phyloP scores from a whole-genome alignment of 1,140 invertebrate species.

The Metopolophium dirhodum region DNA sequence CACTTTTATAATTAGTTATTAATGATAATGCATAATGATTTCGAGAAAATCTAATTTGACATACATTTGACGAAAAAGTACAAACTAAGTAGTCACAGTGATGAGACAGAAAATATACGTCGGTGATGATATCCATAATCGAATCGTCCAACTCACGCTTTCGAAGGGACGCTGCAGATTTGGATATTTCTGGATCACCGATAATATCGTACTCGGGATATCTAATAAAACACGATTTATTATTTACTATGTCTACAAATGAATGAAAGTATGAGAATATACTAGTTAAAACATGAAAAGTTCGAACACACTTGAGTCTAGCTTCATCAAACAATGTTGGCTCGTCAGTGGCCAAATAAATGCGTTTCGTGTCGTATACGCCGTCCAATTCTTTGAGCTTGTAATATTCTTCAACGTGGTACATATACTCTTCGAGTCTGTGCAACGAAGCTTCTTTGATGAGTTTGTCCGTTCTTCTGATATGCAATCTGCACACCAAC shows the following conservation, averaged over 20 bases:
- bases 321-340: conserved; percentile 72
- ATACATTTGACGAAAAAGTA: conserved; percentile 94
- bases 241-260: neutral
- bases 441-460: conserved; percentile 97
- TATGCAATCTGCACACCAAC: conserved; percentile 80
- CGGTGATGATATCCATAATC: conserved; percentile 86
- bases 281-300: no score
- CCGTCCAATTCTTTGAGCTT: conserved; percentile 71
- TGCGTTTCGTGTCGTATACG: conserved; percentile 70
- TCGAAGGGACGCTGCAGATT: conserved; percentile 81
- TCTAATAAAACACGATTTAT: conserved; percentile 63
- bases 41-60: no score
- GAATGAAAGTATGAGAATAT: neutral
- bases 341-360: conserved; percentile 91
- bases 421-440: conserved; percentile 94
- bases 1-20: no score
- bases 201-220: conserved; percentile 88
- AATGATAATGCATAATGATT: no score
- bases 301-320: conserved; percentile 62
- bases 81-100: conserved; percentile 88
- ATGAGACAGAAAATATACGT: conserved; percentile 85
- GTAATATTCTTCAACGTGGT: conserved; percentile 87
- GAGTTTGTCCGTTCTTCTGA: conserved; percentile 96
- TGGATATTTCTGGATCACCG: conserved; percentile 86
- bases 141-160: conserved; percentile 88